Evolutionary conservation across 2,113 vertebrate genomes (phyloP), one percentile per base, ranked within the genome.

Genomic region (Ptyas mucosa): DNA sequence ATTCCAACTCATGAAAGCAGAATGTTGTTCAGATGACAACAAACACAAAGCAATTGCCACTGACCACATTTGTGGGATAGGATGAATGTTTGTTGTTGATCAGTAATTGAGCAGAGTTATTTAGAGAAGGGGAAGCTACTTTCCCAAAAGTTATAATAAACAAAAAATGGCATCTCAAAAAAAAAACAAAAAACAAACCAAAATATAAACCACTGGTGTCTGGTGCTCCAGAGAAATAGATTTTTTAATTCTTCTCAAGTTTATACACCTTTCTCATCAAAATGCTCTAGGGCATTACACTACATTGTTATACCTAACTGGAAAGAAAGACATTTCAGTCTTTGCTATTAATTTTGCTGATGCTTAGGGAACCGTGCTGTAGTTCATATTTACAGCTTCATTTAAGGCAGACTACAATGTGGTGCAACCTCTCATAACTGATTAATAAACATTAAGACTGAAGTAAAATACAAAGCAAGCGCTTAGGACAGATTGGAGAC

Each of bases 1-100:
- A 93, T 96, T 94, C 94, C 92, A 91, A 64, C 94, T 96, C 93
- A 94, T 94, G 95, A 90, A 96, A 96, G 92, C 64, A 58, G 92
- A 95, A 94, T 94, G 87, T 43, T 95, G 26, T 94, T 95, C 61
- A 53, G 55, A 91, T 94, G 94, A 91, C 90, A 95, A 52, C 89
- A 96, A 96, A 95, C 92, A 95, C 94, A 95, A 95, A 39, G 29
- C 1, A 49, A 88, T 3, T 24, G 61, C 6, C 91, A 43, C 39
- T 93, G 51, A 57, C 75, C 54, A 93, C 91, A 93, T 46, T 94
- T 91, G 89, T 92, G 95, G 92, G 91, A 53, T 24, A 52, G 54
- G 94, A 95, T 87, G 53, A 95, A 89, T 64, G 90, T 54, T 90
- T 91, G 90, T 49, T 88, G 94, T 85, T 93, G 90, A 69, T 93